Base-by-base conservation (phyloP, 37 sponge, comb jelly and placozoan genomes). In the Mnemiopsis leidyi region DNA sequence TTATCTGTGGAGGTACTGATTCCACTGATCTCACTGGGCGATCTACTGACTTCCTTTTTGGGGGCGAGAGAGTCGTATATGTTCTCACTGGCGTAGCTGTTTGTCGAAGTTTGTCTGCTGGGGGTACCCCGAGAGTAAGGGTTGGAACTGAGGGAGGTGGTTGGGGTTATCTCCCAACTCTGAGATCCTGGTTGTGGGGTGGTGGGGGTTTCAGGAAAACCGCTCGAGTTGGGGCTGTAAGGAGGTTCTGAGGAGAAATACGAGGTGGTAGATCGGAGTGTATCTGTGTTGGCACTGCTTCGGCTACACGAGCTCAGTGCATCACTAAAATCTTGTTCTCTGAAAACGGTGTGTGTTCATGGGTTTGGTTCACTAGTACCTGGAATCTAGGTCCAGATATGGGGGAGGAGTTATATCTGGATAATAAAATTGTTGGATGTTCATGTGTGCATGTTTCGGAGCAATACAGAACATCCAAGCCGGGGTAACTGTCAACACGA, bases 61-160 rank as follows among this genome's bases (percentile, higher is more conserved):
- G 79, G 79, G 32, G 16, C 36, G 9, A 77, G 32, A 13, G 79
- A 77, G 79, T 77, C 79, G 79, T 77, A 77, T 33, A 77, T 77
- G 36, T 32, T 26, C 79, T 77, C 79, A 32, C 32, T 32, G 36
- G 35, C 9, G 79, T 77, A 20, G 13, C 61, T 48, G 61, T 5
- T 18, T 18, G 5, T 13, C 61, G 9, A 48, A 48, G 61, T 13
- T 48, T 48, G 61, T 5, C 9, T 48, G 13, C 79, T 20, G 36
- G 79, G 79, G 79, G 36, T 77, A 71, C 2, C 73, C 73, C 25
- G 73, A 30, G 3, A 30, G 73, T 7, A 71, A 61, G 68, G 68
- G 68, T 9, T 61, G 68, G 68, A 61, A 61, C 68, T 61, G 68
- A 61, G n/a, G n/a, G n/a, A n/a, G n/a, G n/a, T n/a, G n/a, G n/a